Evolutionary conservation across 2,113 vertebrate genomes (phyloP).

Genomic region (Silurus asotus): DNA sequence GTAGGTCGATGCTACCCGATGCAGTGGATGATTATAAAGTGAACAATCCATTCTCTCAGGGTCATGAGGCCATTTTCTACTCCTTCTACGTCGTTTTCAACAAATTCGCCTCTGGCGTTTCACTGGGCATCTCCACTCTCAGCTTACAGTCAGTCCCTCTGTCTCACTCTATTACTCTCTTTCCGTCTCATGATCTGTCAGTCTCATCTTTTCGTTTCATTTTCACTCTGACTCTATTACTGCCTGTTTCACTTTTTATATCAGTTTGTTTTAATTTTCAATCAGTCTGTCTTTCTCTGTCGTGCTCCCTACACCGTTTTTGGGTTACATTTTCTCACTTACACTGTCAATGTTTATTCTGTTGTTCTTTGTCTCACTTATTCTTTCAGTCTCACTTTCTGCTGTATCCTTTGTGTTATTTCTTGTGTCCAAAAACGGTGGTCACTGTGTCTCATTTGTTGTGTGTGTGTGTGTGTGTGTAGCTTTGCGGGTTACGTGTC

Average conservation of each 20-base stretch:
- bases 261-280: background rate
- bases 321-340: background rate
- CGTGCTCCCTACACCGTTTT: background rate
- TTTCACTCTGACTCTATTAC: background rate
- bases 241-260: background rate
- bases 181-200: constrained; percentile 22
- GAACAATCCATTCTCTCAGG: constrained; percentile 76
- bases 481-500: constrained; percentile 90
- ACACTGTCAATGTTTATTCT: background rate
- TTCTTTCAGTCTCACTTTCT: background rate
- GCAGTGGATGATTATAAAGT: constrained; percentile 92
- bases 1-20: constrained; percentile 92
- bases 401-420: too few species aligned
- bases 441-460: too few species aligned
- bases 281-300: background rate
- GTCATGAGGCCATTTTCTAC: constrained; percentile 92
- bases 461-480: background rate
- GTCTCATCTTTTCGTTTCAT: background rate
- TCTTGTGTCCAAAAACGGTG: too few species aligned
- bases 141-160: constrained; percentile 83
- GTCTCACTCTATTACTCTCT: constrained; percentile 19
- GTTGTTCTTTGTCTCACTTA: background rate
- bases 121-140: constrained; percentile 90
- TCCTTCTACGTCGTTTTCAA: constrained; percentile 97
- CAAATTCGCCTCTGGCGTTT: constrained; percentile 91